phyloP scores from a whole-genome alignment of 2,888 invertebrate species.

The Tuberolachnus salignus region DNA sequence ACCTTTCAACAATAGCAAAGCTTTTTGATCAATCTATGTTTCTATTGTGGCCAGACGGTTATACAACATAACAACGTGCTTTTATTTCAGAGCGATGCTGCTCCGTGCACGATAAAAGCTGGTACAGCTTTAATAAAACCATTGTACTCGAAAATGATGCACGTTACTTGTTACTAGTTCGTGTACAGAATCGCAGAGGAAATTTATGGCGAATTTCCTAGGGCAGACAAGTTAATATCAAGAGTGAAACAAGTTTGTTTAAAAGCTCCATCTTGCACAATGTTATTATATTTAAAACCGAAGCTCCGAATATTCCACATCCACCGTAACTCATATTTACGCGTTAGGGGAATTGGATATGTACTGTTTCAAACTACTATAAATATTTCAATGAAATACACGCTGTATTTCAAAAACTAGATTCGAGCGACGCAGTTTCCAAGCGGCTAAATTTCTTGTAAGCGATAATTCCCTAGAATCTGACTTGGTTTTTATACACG shows the following conservation, averaged over 20 bases:
- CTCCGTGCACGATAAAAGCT: background rate
- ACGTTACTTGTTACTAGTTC: background rate
- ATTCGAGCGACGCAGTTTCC: slow-evolving; percentile 1
- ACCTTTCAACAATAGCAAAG: slow-evolving; percentile 14
- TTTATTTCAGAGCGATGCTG: too few relatives aligned
- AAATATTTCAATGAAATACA: slow-evolving; percentile 58
- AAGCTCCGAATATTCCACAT: slow-evolving; percentile 59
- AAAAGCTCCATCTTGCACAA: slow-evolving; percentile 60
- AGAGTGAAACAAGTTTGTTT: slow-evolving; percentile 60
- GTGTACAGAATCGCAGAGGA: background rate
- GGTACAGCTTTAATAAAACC: slow-evolving; percentile 1
- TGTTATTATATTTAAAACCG: slow-evolving; percentile 60
- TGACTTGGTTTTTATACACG: background rate
- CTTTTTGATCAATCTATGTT: slow-evolving; percentile 27
- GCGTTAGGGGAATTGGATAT: slow-evolving; percentile 61
- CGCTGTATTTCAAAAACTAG: background rate
- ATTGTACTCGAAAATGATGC: background rate
- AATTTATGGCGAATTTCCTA: slow-evolving; percentile 58
- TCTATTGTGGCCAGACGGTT: slow-evolving; percentile 21
- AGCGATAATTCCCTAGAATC: slow-evolving; percentile 1
- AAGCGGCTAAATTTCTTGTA: background rate
- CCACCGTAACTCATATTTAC: slow-evolving; percentile 61
- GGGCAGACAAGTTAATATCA: slow-evolving; percentile 59
- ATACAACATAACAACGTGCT: slow-evolving; percentile 8
- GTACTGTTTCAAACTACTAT: slow-evolving; percentile 60